These are phyloP conservation scores for Meandrusa payeni DNA, from an alignment of 2,888 invertebrate genomes.

Conservation along the genomic window DNA sequence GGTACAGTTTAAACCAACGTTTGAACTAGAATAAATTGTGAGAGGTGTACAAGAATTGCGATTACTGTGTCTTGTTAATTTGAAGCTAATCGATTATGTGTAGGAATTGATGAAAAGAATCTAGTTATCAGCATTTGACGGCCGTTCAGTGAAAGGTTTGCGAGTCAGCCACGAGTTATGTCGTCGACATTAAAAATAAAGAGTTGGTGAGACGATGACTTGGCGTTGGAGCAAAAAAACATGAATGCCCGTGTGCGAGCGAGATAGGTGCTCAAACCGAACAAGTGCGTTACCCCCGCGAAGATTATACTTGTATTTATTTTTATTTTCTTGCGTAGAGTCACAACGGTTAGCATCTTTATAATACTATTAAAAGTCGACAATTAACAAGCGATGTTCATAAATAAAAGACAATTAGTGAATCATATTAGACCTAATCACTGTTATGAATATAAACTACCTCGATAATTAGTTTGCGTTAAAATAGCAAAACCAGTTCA, in stretches of 20 bases:
- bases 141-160: conserved; percentile 59
- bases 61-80: too few relatives aligned
- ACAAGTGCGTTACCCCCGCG: conserved; percentile 79
- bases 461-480: conserved; percentile 38
- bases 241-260: conserved; percentile 50
- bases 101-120: conserved; percentile 14
- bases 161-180: conserved; percentile 53
- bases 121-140: conserved; percentile 31
- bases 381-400: too few relatives aligned
- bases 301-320: conserved; percentile 65
- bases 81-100: not conserved
- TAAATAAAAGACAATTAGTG: too few relatives aligned
- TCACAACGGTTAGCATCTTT: conserved; percentile 29
- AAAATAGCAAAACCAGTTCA: conserved; percentile 36
- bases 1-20: too few relatives aligned
- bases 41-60: too few relatives aligned
- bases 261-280: conserved; percentile 55
- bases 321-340: conserved; percentile 57
- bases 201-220: conserved; percentile 69
- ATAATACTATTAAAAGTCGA: not conserved
- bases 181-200: conserved; percentile 62
- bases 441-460: conserved; percentile 34
- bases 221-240: conserved; percentile 59
- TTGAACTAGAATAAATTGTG: too few relatives aligned
- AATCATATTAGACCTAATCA: conserved; percentile 26